phyloP scores from a whole-genome alignment of 2,888 invertebrate genomes.

The Morpho deidamia region DNA sequence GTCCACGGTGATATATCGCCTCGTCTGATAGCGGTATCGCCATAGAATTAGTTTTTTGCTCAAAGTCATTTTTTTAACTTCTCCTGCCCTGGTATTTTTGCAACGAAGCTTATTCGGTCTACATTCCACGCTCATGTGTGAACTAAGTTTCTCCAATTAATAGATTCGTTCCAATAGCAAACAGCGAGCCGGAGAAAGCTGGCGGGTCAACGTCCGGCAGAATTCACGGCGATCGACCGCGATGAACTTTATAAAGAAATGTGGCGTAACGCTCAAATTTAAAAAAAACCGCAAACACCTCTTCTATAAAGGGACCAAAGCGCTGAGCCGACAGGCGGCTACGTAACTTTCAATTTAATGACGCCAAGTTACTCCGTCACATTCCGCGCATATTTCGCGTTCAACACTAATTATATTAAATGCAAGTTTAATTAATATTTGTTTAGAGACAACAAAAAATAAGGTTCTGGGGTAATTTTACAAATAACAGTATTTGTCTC shows the following conservation, averaged over 20 bases:
- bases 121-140: conserved; percentile 76
- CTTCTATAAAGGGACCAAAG: conserved; percentile 45
- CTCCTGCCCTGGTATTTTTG: not conserved
- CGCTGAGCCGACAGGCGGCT: not conserved
- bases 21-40: not conserved
- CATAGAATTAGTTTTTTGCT: too few species aligned
- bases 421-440: too few species aligned
- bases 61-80: not conserved
- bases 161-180: conserved; percentile 78
- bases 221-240: conserved; percentile 67
- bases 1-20: not conserved
- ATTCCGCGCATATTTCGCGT: too few species aligned
- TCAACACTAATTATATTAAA: too few species aligned
- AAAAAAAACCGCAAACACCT: conserved; percentile 60
- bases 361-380: too few species aligned
- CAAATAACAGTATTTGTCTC: too few species aligned
- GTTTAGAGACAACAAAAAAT: too few species aligned
- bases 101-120: conserved; percentile 32
- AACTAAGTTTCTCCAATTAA: conserved; percentile 78
- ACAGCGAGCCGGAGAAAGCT: conserved; percentile 72
- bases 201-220: conserved; percentile 70
- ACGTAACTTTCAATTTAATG: too few species aligned
- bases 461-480: too few species aligned
- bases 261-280: conserved; percentile 72
- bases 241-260: conserved; percentile 72